Conservation (phyloP, 2,888 invertebrate species). For the Cryptophagus acutangulus region DNA sequence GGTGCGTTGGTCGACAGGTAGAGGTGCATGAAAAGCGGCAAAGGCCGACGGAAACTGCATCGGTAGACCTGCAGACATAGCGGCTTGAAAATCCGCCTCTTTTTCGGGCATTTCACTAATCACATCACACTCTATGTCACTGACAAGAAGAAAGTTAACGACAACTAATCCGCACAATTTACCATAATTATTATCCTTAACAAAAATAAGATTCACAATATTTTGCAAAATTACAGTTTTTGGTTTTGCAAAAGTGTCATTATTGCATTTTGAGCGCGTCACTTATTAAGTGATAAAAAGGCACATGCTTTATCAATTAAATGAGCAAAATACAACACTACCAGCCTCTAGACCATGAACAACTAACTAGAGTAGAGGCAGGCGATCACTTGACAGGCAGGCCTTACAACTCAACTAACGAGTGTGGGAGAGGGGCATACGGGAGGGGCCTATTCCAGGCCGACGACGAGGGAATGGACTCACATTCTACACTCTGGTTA, state of each 20-base stretch:
- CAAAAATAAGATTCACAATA: no score
- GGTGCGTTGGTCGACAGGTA: slow-evolving; percentile 56
- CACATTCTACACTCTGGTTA: slow-evolving; percentile 36
- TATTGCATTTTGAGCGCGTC: no score
- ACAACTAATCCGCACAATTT: no score
- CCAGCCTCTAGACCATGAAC: slow-evolving; percentile 31
- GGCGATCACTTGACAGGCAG: slow-evolving; percentile 48
- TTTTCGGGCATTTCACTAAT: slow-evolving; percentile 45
- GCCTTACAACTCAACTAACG: slow-evolving; percentile 51
- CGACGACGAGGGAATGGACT: slow-evolving; percentile 42
- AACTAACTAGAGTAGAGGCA: slow-evolving; percentile 46
- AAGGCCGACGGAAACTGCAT: slow-evolving; percentile 48
- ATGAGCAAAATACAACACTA: slow-evolving; percentile 2
- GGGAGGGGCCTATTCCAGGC: slow-evolving; percentile 40
- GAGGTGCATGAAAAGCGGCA: slow-evolving; percentile 57
- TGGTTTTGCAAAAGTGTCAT: no score
- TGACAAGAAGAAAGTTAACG: no score
- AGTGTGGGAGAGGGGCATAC: slow-evolving; percentile 40
- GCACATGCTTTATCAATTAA: slow-evolving; percentile 36
- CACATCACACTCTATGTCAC: slow-evolving; percentile 29
- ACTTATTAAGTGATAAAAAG: no score
- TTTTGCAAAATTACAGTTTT: no score
- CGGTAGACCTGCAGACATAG: slow-evolving; percentile 47
- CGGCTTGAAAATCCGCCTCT: slow-evolving; percentile 45
- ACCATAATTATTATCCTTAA: no score